Conservation (phyloP, 2,888 invertebrate species). For the Diadegma fenestrale region DNA sequence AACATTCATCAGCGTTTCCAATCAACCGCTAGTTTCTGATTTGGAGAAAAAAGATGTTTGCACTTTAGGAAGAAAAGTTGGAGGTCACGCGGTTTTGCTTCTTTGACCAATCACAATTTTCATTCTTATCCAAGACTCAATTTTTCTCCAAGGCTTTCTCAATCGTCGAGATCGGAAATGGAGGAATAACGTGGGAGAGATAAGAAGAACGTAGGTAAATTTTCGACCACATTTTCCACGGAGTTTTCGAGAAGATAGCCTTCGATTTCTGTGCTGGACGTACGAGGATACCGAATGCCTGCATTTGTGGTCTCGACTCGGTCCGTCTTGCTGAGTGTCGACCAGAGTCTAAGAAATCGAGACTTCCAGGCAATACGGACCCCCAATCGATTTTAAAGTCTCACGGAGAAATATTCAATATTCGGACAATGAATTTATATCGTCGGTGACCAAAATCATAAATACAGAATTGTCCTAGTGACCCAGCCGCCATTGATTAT, state of each 20-base stretch:
- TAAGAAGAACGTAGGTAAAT: conserved; percentile 21
- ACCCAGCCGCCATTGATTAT: neutral
- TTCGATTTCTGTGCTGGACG: conserved; percentile 14
- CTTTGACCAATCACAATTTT: conserved; percentile 11
- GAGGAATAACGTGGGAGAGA: neutral
- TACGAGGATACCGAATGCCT: neutral
- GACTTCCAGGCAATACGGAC: neutral
- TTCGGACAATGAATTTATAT: neutral
- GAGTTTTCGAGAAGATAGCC: conserved; percentile 3
- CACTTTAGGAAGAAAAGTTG: neutral
- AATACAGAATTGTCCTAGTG: too few relatives aligned
- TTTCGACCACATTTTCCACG: neutral
- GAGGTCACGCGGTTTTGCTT: neutral
- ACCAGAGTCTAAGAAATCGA: neutral
- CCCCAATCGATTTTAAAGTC: neutral
- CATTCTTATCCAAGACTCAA: neutral
- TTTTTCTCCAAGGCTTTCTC: conserved; percentile 6
- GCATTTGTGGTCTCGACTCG: neutral
- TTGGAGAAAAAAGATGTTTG: neutral
- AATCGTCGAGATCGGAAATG: neutral
- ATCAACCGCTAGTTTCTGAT: neutral
- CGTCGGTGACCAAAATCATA: neutral
- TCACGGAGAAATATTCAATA: neutral
- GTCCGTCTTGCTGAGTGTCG: conserved; percentile 4
- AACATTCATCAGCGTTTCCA: neutral